A percentile compares a stretch with the other conserved stretches of the same genome.
phyloP scores from a whole-genome alignment of 2,113 vertebrate species.

The Butorides virescens region DNA sequence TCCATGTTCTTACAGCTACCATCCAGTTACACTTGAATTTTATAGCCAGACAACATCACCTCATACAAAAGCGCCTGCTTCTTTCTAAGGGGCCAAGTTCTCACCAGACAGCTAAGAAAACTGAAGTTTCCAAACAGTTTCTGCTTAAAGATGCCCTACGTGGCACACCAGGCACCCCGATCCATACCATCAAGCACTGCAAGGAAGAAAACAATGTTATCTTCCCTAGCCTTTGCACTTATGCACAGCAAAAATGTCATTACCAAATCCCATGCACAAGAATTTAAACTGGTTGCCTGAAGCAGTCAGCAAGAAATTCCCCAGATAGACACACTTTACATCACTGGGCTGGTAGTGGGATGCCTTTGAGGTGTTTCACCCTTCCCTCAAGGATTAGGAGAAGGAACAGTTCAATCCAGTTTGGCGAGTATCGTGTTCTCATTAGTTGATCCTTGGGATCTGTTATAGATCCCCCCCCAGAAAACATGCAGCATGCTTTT shows the following conservation, averaged over 20 bases:
- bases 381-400: not conserved
- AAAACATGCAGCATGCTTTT: not conserved
- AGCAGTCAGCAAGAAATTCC: constrained; percentile 19
- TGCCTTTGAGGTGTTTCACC: constrained; percentile 14
- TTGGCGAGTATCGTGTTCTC: not conserved
- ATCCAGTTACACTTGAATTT: not conserved
- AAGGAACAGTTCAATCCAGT: not conserved
- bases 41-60: not conserved
- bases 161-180: not conserved
- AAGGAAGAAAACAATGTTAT: not conserved
- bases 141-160: not conserved
- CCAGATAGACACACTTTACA: constrained; percentile 26
- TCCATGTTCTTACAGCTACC: not conserved
- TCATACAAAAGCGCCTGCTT: not conserved
- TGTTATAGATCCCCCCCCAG: not conserved
- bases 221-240: not conserved
- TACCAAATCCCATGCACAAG: not conserved
- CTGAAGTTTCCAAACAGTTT: not conserved
- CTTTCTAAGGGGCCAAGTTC: not conserved
- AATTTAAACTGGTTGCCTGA: constrained; percentile 29
- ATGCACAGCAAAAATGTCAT: not conserved
- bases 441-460: not conserved
- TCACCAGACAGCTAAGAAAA: not conserved
- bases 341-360: not conserved
- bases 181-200: not conserved